phyloP scores from a whole-genome alignment of 2,797 vertebrate species.

The Onychomys arenicola region DNA sequence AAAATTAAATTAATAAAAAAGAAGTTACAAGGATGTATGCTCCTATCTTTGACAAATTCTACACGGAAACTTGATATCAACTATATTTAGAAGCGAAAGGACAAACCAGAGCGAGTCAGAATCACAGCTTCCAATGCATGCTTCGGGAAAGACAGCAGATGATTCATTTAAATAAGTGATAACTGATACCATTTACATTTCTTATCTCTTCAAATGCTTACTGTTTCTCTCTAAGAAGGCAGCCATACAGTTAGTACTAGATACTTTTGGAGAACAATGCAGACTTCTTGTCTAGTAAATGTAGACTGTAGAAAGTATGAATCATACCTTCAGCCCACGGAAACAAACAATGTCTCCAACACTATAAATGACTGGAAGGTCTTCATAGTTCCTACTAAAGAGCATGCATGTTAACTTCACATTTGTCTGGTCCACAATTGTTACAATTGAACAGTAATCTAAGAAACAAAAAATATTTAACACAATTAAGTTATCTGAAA shows the following conservation, averaged over 20 bases:
- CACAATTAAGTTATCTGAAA: constrained; percentile 40
- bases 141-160: background rate
- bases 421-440: constrained; percentile 93
- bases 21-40: background rate
- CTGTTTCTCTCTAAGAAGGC: constrained; percentile 32
- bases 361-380: constrained; percentile 93
- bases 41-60: background rate
- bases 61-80: background rate
- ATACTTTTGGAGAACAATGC: constrained; percentile 12
- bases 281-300: background rate
- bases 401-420: constrained; percentile 91
- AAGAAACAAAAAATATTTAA: constrained; percentile 80
- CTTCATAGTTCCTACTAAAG: constrained; percentile 91
- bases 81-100: constrained; percentile 7
- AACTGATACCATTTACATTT: constrained; percentile 47
- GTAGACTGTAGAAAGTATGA: background rate
- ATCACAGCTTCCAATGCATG: background rate
- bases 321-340: constrained; percentile 95
- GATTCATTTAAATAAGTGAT: background rate
- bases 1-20: background rate
- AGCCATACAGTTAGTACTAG: constrained; percentile 35
- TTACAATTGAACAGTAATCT: constrained; percentile 95
- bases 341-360: constrained; percentile 95
- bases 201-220: constrained; percentile 29
- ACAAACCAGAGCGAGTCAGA: background rate